A percentile compares a stretch with the other conserved stretches of the same genome.
These are phyloP conservation scores for Drosophila trapezifrons DNA, from an alignment of 1,140 invertebrate genomes.

Conservation along the genomic window DNA sequence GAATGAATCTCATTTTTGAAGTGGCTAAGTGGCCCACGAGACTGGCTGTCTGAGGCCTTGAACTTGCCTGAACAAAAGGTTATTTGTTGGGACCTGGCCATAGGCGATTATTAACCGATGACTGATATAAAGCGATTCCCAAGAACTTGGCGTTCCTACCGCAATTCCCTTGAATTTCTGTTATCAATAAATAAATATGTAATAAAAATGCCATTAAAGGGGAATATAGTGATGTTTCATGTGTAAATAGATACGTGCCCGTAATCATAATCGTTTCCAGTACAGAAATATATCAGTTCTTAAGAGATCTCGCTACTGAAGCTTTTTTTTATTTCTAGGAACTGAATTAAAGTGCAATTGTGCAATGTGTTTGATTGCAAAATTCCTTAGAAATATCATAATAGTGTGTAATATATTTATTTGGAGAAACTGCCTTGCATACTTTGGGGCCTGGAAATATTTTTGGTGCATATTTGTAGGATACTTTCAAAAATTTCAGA, in stretches of 20 bases:
- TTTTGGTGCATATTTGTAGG: slow-evolving; percentile 28
- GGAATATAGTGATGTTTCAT: neutral
- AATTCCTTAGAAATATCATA: neutral
- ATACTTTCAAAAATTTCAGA: neutral
- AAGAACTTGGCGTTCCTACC: neutral
- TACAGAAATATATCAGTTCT: slow-evolving; percentile 1
- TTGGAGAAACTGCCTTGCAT: slow-evolving; percentile 1
- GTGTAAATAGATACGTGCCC: slow-evolving; percentile 3
- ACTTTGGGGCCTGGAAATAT: slow-evolving; percentile 12
- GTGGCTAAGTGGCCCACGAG: neutral
- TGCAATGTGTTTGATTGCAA: neutral
- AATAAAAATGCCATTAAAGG: neutral
- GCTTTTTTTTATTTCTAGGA: slow-evolving; percentile 1
- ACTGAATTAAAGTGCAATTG: neutral
- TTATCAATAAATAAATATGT: slow-evolving; percentile 19
- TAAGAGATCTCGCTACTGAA: neutral
- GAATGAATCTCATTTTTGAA: slow-evolving; percentile 20
- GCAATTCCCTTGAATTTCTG: slow-evolving; percentile 15
- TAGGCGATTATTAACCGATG: slow-evolving; percentile 4
- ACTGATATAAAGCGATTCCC: slow-evolving; percentile 17
- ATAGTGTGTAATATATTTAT: neutral
- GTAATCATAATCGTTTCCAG: slow-evolving; percentile 1
- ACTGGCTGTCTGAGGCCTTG: slow-evolving; percentile 14
- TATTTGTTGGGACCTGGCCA: neutral
- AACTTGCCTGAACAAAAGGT: slow-evolving; percentile 17